Conservation (phyloP, 2,113 vertebrate genomes). For the Boulengeromyrus knoepffleri region DNA sequence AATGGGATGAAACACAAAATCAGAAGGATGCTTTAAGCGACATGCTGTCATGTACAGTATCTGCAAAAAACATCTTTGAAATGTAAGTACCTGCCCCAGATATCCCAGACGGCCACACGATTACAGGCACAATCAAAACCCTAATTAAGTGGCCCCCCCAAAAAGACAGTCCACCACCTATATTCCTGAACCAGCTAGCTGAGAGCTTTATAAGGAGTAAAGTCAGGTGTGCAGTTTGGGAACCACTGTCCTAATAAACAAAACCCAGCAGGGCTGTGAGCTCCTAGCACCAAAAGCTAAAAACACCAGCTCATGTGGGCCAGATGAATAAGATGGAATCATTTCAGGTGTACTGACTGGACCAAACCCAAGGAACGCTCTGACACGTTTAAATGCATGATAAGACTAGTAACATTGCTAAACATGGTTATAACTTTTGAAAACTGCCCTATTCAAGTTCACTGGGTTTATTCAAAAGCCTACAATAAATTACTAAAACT, state of each 20-base stretch:
- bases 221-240: not conserved
- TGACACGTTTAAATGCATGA: slow-evolving; percentile 39
- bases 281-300: not conserved
- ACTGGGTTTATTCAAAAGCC: slow-evolving; percentile 55
- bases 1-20: not conserved
- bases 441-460: slow-evolving; percentile 46
- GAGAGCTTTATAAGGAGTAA: not conserved
- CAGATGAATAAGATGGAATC: slow-evolving; percentile 16
- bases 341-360: slow-evolving; percentile 26
- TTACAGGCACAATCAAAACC: not conserved
- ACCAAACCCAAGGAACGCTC: slow-evolving; percentile 20
- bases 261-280: not conserved
- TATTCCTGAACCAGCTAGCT: not conserved
- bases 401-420: slow-evolving; percentile 37
- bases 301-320: slow-evolving; percentile 32
- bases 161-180: not conserved
- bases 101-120: not conserved
- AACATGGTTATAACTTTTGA: slow-evolving; percentile 41
- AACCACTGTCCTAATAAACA: not conserved
- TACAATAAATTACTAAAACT: slow-evolving; percentile 75
- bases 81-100: not conserved
- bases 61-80: not conserved
- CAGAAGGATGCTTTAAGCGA: not conserved
- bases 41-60: not conserved
- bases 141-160: not conserved